phyloP scores from a whole-genome alignment of 2,888 invertebrate species.

The Drosophila anceps region DNA sequence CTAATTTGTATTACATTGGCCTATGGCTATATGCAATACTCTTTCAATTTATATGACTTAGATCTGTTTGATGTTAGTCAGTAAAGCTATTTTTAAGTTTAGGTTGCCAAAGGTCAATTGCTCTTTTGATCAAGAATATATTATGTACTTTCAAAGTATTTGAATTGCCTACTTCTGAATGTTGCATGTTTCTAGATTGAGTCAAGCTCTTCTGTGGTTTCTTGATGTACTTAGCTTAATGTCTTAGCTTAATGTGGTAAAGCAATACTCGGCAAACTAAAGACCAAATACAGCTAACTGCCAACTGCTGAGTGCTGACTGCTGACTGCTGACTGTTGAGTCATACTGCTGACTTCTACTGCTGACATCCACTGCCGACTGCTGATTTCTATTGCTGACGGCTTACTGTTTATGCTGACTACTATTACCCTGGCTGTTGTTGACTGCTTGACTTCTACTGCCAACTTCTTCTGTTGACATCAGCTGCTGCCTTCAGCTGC shows the following conservation, averaged over 20 bases:
- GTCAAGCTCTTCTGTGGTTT: neutral
- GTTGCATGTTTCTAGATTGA: neutral
- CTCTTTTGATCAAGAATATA: neutral
- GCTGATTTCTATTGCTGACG: neutral
- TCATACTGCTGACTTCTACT: neutral
- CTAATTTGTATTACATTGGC: neutral
- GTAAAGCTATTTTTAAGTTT: neutral
- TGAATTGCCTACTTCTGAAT: neutral
- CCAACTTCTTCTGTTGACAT: neutral
- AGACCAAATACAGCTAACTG: slow-evolving; percentile 4
- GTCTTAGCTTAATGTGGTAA: neutral
- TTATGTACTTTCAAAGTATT: neutral
- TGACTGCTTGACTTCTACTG: neutral
- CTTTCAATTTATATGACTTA: neutral
- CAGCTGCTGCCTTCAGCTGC: neutral
- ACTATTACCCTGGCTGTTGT: neutral
- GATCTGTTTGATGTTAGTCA: neutral
- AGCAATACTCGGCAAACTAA: slow-evolving; percentile 1
- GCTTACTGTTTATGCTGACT: neutral
- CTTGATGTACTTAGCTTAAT: neutral
- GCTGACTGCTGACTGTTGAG: neutral
- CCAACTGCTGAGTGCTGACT: neutral
- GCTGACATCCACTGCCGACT: neutral
- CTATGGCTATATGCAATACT: neutral
- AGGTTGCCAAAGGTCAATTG: neutral